Base-by-base conservation (phyloP, 2,888 invertebrate genomes). In the Micoletzkya japonica region DNA sequence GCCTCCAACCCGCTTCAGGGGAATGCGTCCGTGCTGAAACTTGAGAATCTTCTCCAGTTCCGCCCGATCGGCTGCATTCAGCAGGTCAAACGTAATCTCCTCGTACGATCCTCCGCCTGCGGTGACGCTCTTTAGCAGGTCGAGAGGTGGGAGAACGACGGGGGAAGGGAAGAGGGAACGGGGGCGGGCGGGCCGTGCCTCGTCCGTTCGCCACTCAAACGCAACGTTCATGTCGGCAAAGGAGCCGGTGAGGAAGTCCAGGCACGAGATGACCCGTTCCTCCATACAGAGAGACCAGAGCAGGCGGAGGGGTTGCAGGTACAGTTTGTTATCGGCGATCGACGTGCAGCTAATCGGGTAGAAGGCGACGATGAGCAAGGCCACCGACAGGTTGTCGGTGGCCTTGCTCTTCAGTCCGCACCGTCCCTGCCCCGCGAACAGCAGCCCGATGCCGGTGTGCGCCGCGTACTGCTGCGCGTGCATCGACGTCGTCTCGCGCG, bases 311-410 rank as follows among this genome's bases (percentile, higher is more conserved):
- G 97, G 96, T 90, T 98, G 97, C 70, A 98, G 88, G 86, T 98
- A 97, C 86, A 95, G 95, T 92, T 95, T 91, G 86, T 97, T 97
- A 83, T 98, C 97, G 85, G 93, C 93, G 82, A 94, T 94, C 85
- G 95, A 94, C 0, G 92, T 93, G 26, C 96, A 95, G 87, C 94
- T 96, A 86, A 95, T 94, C 0, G 98, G 98, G 87, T 94, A 98
- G 86, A 96, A 92, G 0, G 97, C 92, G 80, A 93, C 93, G 54
- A 98, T 88, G 73, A 97, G 87, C 0, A 94, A 93, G 0, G 95
- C 96, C 10, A 97, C 90, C 0, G 94, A 91, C 44, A 91, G 90
- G 1, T 93, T 92, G 2, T 92, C 90, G n/a, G n/a, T n/a, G n/a
- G n/a, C n/a, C n/a, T n/a, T n/a, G 66, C 93, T 87, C 73, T 86